Evolutionary conservation across 2,113 vertebrate genomes (phyloP).

Genomic region (Desmodus rotundus): DNA sequence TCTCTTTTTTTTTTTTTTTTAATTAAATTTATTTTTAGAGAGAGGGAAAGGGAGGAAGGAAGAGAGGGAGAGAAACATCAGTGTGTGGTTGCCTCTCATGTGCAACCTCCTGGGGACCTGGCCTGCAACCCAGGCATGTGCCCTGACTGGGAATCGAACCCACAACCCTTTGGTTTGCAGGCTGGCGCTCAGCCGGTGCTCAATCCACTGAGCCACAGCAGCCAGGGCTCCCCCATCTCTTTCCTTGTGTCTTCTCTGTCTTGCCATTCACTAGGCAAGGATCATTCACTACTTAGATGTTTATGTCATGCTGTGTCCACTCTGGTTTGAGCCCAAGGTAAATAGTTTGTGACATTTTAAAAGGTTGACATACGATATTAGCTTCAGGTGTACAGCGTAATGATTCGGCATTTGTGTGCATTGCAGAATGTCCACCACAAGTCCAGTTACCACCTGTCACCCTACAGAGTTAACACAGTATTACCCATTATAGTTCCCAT

Average conservation of each 20-base stretch:
- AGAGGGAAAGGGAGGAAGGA: too few species aligned
- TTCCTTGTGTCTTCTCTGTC: not conserved
- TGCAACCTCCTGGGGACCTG: too few species aligned
- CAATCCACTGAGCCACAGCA: too few species aligned
- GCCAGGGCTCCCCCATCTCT: not conserved
- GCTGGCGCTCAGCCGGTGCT: too few species aligned
- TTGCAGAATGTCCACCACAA: not conserved
- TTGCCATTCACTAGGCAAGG: not conserved
- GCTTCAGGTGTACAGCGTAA: not conserved
- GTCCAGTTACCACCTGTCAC: not conserved
- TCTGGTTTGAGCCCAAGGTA: not conserved
- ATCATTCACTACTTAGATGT: not conserved
- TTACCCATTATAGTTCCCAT: not conserved
- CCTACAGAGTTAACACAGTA: not conserved
- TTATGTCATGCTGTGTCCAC: not conserved
- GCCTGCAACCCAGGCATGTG: too few species aligned
- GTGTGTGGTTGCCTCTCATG: too few species aligned
- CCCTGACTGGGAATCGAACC: too few species aligned
- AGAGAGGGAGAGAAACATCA: too few species aligned
- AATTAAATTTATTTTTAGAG: too few species aligned
- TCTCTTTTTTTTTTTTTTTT: not conserved
- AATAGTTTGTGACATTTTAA: not conserved
- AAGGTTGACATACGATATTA: not conserved
- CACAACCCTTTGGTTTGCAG: too few species aligned
- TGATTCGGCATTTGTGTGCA: not conserved